These are phyloP conservation scores for Physocephala rufipes DNA, from an alignment of 2,888 invertebrate genomes.

Conservation along the genomic window DNA sequence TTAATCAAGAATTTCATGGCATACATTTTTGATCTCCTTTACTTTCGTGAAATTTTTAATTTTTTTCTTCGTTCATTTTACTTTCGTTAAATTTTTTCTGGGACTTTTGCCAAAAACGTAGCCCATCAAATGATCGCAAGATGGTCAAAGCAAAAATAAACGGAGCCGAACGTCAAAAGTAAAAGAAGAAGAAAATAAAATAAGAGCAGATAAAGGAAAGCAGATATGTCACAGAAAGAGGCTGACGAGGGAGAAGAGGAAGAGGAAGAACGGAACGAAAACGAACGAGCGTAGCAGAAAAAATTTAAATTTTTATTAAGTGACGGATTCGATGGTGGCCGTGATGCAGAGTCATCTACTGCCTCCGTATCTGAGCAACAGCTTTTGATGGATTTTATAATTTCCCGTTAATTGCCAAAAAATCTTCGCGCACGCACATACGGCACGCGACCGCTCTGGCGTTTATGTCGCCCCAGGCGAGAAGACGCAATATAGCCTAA, in stretches of 20 bases:
- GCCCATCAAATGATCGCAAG: no score
- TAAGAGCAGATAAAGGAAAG: neutral
- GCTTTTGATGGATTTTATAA: conserved; percentile 32
- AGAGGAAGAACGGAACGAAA: neutral
- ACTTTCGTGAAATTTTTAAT: neutral
- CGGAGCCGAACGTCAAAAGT: no score
- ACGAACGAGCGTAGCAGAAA: neutral
- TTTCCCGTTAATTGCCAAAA: conserved; percentile 29
- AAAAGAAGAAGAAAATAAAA: neutral
- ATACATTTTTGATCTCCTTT: neutral
- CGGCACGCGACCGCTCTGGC: no score
- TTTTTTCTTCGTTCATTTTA: neutral
- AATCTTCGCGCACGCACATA: neutral
- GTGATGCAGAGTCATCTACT: neutral
- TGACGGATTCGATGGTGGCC: conserved; percentile 32
- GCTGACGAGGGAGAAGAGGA: neutral
- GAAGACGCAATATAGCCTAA: no score
- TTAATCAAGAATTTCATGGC: conserved; percentile 18
- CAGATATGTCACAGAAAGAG: neutral
- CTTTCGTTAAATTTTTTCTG: neutral
- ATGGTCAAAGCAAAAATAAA: no score
- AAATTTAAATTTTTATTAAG: conserved; percentile 34
- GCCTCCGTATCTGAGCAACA: neutral
- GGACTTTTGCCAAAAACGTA: no score
- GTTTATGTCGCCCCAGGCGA: no score